Percentiles rank a stretch among this genome's conserved stretches.
These are phyloP conservation scores for Phoenicopterus ruber DNA, from an alignment of 2,113 vertebrate species.

Conservation along the genomic window DNA sequence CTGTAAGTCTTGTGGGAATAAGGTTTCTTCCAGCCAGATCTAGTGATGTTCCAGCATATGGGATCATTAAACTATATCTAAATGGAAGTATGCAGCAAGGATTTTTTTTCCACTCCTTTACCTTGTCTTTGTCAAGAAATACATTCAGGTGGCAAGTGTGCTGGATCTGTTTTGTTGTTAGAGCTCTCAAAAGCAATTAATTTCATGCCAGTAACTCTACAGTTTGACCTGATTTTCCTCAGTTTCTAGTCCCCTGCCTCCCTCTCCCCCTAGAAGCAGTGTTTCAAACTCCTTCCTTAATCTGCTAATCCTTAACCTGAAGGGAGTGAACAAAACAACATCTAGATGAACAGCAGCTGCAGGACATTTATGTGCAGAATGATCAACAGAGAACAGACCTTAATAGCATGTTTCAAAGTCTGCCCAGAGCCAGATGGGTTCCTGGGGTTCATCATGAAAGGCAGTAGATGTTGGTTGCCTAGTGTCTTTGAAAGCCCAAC, in stretches of 20 bases:
- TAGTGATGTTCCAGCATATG: not conserved
- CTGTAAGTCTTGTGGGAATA: not conserved
- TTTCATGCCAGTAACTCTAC: not conserved
- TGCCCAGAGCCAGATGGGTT: not conserved
- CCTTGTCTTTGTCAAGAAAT: not conserved
- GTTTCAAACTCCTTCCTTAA: not conserved
- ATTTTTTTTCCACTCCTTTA: not conserved
- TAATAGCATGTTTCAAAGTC: not conserved
- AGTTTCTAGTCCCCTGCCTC: not conserved
- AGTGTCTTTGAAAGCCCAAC: not conserved
- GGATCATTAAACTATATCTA: not conserved
- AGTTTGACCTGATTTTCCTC: not conserved
- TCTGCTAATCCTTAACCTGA: not conserved
- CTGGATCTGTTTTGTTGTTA: not conserved
- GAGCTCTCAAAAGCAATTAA: slow-evolving; percentile 3
- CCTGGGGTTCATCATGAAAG: not conserved
- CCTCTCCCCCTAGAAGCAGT: not conserved
- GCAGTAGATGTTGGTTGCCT: not conserved
- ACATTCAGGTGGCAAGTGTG: not conserved
- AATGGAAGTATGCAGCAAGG: not conserved
- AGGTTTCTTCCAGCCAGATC: not conserved
- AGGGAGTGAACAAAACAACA: not conserved
- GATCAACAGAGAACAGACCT: not conserved
- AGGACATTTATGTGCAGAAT: not conserved
- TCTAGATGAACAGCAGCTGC: not conserved